Base-by-base conservation (phyloP, 2,888 invertebrate species). In the Amphimallon solstitiale region DNA sequence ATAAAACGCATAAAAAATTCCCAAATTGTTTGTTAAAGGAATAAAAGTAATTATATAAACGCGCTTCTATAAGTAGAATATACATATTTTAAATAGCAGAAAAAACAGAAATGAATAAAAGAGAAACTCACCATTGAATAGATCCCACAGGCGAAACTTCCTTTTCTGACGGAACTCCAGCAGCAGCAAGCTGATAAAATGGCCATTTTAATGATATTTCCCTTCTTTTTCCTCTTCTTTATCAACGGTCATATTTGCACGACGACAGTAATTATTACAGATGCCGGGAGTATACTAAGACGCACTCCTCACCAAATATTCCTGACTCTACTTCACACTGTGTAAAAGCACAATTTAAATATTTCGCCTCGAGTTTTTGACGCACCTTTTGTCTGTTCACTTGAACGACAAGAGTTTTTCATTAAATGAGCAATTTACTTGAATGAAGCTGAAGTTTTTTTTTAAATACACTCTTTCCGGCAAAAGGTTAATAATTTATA, bases 141-240 rank as follows among this genome's bases (percentile, higher is more conserved):
- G 70, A 88, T 74, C 2, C 89, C 91, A 67, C 91, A 87, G 23
- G 90, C 91, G 77, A 89, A 91, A 79, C 91, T 90, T 35, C 92
- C 92, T 73, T 86, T 86, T 37, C 92, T 87, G 6, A 92, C 87
- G 51, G 91, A 90, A 65, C 89, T 85, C 89, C 90, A 91, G 76
- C 91, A 92, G 80, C 92, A 92, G 77, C 92, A 92, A 1, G 91
- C 90, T 73, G 90, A 88, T 74, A 92, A 86, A 74, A 92, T 87
- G 45, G 91, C 86, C 92, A 92, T 92, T 72, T 68, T 80, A 70
- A 63, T 67, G 19, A 19, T 21, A 7, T n/a, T 2, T 12, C 4
- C 12, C 7, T 49, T 29, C 48, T 23, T 49, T 49, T 43, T 17
- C 19, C 29, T 23, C 56, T 23, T 23, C 48, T 56, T 56, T 14